Conservation (phyloP, 2,797 vertebrate genomes). For the Psittacula derbiana region DNA sequence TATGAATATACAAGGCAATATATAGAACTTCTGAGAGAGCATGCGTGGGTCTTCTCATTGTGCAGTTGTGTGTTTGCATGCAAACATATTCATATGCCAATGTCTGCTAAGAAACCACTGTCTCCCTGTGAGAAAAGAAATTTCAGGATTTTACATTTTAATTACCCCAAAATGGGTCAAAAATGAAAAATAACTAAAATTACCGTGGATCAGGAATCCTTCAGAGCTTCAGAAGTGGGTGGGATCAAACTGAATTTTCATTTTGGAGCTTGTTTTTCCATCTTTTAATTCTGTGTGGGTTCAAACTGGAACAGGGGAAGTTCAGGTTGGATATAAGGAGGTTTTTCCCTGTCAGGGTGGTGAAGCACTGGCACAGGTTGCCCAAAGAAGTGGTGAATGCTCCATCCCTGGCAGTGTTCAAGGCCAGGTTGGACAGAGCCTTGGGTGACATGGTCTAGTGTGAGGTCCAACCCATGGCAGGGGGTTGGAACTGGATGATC, state of each 20-base stretch:
- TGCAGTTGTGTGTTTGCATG: background rate
- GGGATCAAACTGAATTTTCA: background rate
- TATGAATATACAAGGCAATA: background rate
- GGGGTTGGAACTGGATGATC: background rate
- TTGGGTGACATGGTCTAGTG: background rate
- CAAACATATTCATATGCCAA: background rate
- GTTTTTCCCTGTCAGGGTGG: background rate
- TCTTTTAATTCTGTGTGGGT: background rate
- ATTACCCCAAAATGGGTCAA: background rate
- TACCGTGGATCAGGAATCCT: background rate
- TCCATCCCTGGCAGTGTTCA: background rate
- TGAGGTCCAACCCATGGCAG: background rate
- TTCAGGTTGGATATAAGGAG: background rate
- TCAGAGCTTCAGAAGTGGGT: background rate
- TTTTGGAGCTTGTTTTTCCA: background rate
- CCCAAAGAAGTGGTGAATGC: background rate
- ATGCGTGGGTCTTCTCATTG: rapidly evolving
- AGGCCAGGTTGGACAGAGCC: background rate
- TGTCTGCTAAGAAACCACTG: background rate
- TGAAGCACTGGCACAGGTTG: background rate
- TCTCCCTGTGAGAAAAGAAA: background rate
- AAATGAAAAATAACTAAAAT: background rate
- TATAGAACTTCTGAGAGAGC: background rate
- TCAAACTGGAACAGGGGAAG: background rate
- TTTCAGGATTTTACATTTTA: background rate